Evolutionary conservation across 2,113 vertebrate species (phyloP).

Genomic region (Rostratula benghalensis): DNA sequence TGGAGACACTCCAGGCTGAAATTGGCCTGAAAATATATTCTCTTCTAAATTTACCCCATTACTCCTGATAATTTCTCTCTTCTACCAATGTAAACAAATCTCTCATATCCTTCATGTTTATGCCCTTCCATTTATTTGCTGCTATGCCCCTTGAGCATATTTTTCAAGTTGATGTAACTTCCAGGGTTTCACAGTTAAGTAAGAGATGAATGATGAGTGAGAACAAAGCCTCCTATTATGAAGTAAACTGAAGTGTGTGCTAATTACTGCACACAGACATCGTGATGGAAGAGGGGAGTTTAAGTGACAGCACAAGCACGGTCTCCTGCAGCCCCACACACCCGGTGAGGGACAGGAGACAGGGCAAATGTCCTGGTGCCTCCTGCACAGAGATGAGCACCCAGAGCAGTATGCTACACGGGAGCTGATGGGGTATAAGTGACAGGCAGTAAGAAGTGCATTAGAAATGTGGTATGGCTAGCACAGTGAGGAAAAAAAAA

Average conservation of each 20-base stretch:
- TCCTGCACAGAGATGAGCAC: background rate
- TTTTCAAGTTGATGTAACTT: background rate
- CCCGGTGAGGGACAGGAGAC: fast-evolving
- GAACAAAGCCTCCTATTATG: background rate
- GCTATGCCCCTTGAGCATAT: background rate
- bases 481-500: background rate
- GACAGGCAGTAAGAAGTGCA: background rate
- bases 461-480: background rate
- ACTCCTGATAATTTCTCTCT: background rate
- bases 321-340: background rate
- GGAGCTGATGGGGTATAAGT: background rate
- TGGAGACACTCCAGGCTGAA: background rate
- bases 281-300: background rate
- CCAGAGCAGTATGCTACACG: background rate
- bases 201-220: background rate
- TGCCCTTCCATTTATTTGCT: background rate
- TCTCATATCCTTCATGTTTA: background rate
- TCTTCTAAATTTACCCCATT: background rate
- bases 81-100: background rate
- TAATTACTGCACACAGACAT: slow-evolving; percentile 9
- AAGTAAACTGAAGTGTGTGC: slow-evolving; percentile 1
- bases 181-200: background rate
- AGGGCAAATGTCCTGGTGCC: background rate
- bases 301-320: background rate
- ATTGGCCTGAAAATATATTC: background rate